Evolutionary conservation across 2,113 vertebrate species (phyloP).

Genomic region (Macaca mulatta): DNA sequence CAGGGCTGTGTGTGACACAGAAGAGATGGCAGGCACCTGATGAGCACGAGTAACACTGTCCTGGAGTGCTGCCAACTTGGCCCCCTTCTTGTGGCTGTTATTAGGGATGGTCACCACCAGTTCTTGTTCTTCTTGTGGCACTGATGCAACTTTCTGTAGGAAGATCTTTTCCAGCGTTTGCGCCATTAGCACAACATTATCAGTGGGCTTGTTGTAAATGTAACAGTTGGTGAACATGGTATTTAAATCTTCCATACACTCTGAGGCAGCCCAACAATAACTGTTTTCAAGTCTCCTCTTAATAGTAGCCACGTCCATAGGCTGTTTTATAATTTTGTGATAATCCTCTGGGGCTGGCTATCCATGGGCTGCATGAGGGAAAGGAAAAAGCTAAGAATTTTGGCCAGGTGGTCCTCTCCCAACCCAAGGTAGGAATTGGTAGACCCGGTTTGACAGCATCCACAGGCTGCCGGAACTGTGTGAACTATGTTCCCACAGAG

Average conservation of each 20-base stretch:
- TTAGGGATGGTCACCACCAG: slow-evolving; percentile 88
- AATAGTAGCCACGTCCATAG: slow-evolving; percentile 97
- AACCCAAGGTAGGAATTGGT: slow-evolving; percentile 67
- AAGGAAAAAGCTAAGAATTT: no score
- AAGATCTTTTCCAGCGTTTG: slow-evolving; percentile 96
- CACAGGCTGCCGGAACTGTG: slow-evolving; percentile 85
- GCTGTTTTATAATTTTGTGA: slow-evolving; percentile 96
- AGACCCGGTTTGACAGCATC: slow-evolving; percentile 91
- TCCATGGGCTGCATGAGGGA: no score
- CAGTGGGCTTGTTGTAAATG: slow-evolving; percentile 97
- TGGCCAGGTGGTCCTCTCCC: no score
- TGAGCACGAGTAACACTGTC: slow-evolving; percentile 90
- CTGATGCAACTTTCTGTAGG: slow-evolving; percentile 94
- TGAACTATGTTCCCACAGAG: slow-evolving; percentile 93
- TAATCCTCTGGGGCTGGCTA: slow-evolving; percentile 85
- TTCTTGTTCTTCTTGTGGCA: slow-evolving; percentile 94
- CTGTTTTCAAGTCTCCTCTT: slow-evolving; percentile 93
- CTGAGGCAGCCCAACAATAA: slow-evolving; percentile 91
- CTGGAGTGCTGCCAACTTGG: slow-evolving; percentile 83
- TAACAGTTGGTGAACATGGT: slow-evolving; percentile 99
- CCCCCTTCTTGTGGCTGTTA: slow-evolving; percentile 87
- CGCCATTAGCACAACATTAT: slow-evolving; percentile 96
- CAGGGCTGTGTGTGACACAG: slow-evolving; percentile 86
- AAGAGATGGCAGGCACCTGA: slow-evolving; percentile 94
- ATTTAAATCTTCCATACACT: slow-evolving; percentile 98